Evolutionary conservation across 2,888 invertebrate genomes (phyloP), one percentile per base, ranked within the genome.

Genomic region (Stratiomys singularior): DNA sequence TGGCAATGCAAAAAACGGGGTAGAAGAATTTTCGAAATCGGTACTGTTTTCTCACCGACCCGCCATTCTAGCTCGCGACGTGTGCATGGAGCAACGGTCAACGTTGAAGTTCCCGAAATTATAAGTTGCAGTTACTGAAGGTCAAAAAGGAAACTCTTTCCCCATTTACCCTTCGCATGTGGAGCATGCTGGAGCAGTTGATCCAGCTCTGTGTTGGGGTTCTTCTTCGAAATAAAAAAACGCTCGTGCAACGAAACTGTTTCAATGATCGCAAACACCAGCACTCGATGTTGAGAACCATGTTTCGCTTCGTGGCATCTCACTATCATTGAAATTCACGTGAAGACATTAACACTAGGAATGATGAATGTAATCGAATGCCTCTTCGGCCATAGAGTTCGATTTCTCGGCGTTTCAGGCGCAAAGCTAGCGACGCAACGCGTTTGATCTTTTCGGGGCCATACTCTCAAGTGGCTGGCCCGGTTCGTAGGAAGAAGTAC

Each of bases 331-430:
- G 7, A 52, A 18, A n/a, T 52, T 60, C 60, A 25, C 60, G 11
- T 15, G 15, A 5, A 30, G 13, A 64, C 23, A 64, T 11, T 30
- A 28, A 64, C 64, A 27, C 30, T 30, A 30, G 25, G 13, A 1
- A 64, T 64, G 27, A 47, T 27, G 71, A 71, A 52, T 52, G 71
- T 71, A 71, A 71, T 71, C 47, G 47, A 71, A 52, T 52, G 71
- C 52, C 47, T 47, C 27, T 71, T 71, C 25, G 23, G 28, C 30
- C 13, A 28, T 71, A 52, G 23, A 46, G 30, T 47, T 71, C 47
- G 23, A 71, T 47, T 67, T 52, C 67, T 37, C 44, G 37, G 9
- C 11, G 44, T 27, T 67, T 67, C 23, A 13, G 18, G 44, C 28
- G 64, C 64, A 30, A 64, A 18, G 30, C n/a, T 1, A 44, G 37